phyloP scores from a whole-genome alignment of 2,113 vertebrate species.

The Cnemophilus loriae region DNA sequence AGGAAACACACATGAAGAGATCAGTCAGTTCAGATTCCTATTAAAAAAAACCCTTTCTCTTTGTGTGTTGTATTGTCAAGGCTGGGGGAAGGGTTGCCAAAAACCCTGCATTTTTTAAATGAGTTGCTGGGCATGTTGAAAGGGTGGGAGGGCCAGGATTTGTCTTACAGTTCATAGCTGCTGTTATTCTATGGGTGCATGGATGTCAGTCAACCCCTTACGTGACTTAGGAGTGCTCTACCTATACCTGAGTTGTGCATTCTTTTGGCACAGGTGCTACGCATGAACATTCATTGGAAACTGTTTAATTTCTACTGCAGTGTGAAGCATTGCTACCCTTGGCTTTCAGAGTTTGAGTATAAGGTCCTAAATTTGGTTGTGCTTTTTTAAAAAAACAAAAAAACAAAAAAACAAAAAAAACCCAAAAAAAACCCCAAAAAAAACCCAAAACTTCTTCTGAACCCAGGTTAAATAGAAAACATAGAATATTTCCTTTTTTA shows the following conservation, averaged over 20 bases:
- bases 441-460: not conserved
- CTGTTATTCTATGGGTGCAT: not conserved
- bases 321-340: not conserved
- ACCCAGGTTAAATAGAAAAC: not conserved
- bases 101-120: not conserved
- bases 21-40: not conserved
- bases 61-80: not conserved
- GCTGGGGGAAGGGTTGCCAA: constrained; percentile 15
- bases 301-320: not conserved
- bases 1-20: not conserved
- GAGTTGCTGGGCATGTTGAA: not conserved
- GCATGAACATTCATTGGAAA: not conserved
- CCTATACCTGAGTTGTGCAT: not conserved
- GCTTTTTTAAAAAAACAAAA: not conserved
- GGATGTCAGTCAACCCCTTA: not conserved
- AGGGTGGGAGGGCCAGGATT: not conserved
- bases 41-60: not conserved
- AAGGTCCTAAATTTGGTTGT: not conserved
- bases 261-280: not conserved
- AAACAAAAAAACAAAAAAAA: too few relatives aligned
- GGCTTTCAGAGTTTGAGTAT: not conserved
- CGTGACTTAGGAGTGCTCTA: not conserved
- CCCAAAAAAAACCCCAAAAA: too few relatives aligned
- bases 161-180: not conserved
- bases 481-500: not conserved